A percentile compares a stretch with the other conserved stretches of the same genome.
These are phyloP conservation scores for Hypercompe scribonia DNA, from an alignment of 2,888 invertebrate genomes.

Conservation along the genomic window DNA sequence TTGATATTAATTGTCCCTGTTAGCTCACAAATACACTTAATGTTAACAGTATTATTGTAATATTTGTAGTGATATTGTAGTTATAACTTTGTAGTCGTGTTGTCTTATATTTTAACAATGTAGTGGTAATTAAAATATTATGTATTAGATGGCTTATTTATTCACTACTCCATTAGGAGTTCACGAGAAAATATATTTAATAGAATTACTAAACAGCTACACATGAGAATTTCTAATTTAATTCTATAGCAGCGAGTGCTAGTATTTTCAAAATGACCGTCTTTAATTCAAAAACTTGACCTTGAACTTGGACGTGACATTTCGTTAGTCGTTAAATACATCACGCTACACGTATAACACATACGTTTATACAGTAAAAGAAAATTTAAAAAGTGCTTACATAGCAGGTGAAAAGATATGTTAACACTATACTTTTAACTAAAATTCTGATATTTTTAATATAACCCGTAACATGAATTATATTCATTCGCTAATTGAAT, in stretches of 20 bases:
- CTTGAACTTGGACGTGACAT: too few relatives aligned
- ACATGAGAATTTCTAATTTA: neutral
- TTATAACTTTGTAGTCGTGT: too few relatives aligned
- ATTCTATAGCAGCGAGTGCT: too few relatives aligned
- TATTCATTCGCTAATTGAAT: neutral
- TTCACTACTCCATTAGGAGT: neutral
- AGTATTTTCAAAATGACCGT: neutral
- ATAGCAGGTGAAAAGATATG: neutral
- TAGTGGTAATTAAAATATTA: too few relatives aligned
- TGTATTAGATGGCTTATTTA: too few relatives aligned
- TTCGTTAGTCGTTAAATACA: neutral
- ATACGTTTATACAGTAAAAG: neutral
- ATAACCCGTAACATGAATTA: slow-evolving; percentile 1
- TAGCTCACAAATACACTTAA: slow-evolving; percentile 51
- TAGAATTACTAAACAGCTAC: neutral
- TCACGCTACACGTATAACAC: neutral
- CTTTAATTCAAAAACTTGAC: neutral
- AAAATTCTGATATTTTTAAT: too few relatives aligned
- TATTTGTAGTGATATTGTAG: too few relatives aligned
- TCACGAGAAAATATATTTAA: neutral
- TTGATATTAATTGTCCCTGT: slow-evolving; percentile 75
- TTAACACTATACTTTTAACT: neutral
- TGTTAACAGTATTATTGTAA: too few relatives aligned
- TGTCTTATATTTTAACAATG: too few relatives aligned
- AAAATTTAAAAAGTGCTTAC: neutral